These are phyloP conservation scores for Equus quagga DNA, from an alignment of 2,113 vertebrate genomes.

Conservation along the genomic window DNA sequence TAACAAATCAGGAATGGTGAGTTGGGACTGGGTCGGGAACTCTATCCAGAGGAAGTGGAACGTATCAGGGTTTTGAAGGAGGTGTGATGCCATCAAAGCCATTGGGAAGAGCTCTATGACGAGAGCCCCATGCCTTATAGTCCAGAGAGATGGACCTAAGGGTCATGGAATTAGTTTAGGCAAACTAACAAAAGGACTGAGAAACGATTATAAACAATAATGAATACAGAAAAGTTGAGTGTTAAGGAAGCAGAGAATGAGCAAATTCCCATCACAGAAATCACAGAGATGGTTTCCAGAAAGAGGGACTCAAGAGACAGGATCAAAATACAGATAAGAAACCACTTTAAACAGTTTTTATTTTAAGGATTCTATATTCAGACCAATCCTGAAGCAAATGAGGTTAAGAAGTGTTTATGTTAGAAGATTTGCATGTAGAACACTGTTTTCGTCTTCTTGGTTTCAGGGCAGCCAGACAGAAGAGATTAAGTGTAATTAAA, in stretches of 20 bases:
- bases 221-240: not conserved
- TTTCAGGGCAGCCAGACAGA: slow-evolving; percentile 89
- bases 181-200: not conserved
- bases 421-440: slow-evolving; percentile 88
- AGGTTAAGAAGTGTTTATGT: slow-evolving; percentile 87
- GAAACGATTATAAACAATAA: not conserved
- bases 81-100: not conserved
- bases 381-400: slow-evolving; percentile 83
- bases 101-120: not conserved
- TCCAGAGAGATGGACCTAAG: not conserved
- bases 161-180: not conserved
- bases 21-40: not conserved
- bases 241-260: not conserved
- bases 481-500: slow-evolving; percentile 91
- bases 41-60: not conserved
- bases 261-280: not conserved
- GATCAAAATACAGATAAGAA: slow-evolving; percentile 59
- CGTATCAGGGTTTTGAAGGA: not conserved
- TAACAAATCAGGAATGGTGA: not conserved
- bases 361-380: slow-evolving; percentile 66
- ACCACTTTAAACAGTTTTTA: slow-evolving; percentile 12
- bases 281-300: slow-evolving; percentile 49
- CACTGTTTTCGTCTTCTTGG: slow-evolving; percentile 90
- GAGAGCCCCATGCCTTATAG: not conserved
- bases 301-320: slow-evolving; percentile 1